These are phyloP conservation scores for Apamea anceps DNA, from an alignment of 2,888 invertebrate genomes.

Conservation along the genomic window DNA sequence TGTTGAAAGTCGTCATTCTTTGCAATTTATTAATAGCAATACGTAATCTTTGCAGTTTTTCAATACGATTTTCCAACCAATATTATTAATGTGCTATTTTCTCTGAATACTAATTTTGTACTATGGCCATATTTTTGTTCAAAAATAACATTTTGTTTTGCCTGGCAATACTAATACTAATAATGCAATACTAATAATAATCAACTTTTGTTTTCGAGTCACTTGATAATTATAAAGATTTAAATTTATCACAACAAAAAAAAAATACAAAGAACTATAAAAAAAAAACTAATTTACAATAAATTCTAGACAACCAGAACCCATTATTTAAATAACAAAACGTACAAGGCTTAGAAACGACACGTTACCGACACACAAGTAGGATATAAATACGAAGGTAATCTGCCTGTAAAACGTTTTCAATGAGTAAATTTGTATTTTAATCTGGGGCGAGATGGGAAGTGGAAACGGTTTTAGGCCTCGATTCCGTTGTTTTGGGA, in stretches of 20 bases:
- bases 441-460: constrained; percentile 75
- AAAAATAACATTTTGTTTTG: not conserved
- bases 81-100: not conserved
- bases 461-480: constrained; percentile 64
- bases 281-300: constrained; percentile 11
- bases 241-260: not conserved
- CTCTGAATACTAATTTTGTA: not conserved
- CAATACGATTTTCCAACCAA: not conserved
- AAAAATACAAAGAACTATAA: not conserved
- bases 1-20: not conserved
- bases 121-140: not conserved
- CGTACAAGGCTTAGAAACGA: constrained; percentile 38
- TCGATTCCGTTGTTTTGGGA: constrained; percentile 55
- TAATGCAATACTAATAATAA: not conserved
- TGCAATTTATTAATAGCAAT: constrained; percentile 1
- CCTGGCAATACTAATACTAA: not conserved
- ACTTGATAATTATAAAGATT: not conserved
- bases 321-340: constrained; percentile 39
- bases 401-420: constrained; percentile 82
- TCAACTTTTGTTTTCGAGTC: not conserved
- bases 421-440: constrained; percentile 86
- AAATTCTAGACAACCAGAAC: constrained; percentile 17
- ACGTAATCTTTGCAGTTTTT: not conserved
- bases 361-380: constrained; percentile 46
- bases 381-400: constrained; percentile 78